Base-by-base conservation (phyloP, 2,888 invertebrate genomes). In the Tetranychus piercei region DNA sequence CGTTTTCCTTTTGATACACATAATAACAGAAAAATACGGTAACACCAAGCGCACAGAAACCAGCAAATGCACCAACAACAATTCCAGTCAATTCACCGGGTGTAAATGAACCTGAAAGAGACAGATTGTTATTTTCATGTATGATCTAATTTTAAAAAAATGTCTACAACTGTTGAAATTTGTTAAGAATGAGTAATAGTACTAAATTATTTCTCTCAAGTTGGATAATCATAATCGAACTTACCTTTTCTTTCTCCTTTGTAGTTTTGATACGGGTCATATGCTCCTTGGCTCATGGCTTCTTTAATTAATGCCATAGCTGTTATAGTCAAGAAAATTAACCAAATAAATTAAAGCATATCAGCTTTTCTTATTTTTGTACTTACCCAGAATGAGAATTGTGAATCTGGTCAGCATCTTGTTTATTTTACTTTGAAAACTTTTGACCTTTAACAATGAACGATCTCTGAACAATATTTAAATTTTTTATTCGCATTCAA, bases 21-120 rank as follows among this genome's bases (percentile, higher is more conserved):
- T 76, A 77, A 1, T 74, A 75, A 20, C 77, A 77, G 72, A 77
- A 77, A 69, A 77, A 77, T 7, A 77, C 22, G 0, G 77, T 77
- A 9, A 77, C 77, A 0, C 71, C 72, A 1, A 77, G 23, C 4
- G 77, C 77, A n/a, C 73, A 76, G 4, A 77, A 65, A 6, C 45
- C 75, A 44, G 75, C 77, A 6, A 77, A 73, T 15, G 71, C 72
- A 4, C 72, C 77, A 20, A 77, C 73, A 18, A 72, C 74, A 15
- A 77, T 76, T 11, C 77, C 77, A 15, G 77, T 76, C 0, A 77
- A 76, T 1, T 73, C 76, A 22, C 74, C 73, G 1, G 77, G 76
- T 3, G 74, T 75, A 23, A 77, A 45, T 45, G 77, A 75, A 64
- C 77, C 77, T 77, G 7, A 55, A 55, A 15, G 15, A 55, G 9